phyloP scores from a whole-genome alignment of 2,113 vertebrate species.

The Microcebus murinus region DNA sequence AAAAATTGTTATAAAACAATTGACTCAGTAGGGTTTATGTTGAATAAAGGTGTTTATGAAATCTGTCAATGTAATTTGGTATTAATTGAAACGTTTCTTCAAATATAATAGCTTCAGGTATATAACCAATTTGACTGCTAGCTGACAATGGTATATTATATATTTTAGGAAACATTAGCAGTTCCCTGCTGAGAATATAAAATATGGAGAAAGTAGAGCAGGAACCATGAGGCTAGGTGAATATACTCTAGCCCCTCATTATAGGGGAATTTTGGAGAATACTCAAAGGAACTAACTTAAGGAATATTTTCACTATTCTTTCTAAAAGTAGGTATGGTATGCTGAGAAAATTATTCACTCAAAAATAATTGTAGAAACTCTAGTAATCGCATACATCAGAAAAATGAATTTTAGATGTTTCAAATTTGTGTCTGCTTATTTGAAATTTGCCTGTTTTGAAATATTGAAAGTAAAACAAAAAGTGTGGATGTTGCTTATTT shows the following conservation, averaged over 20 bases:
- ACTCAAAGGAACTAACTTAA: neutral
- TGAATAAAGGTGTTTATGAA: slow-evolving; percentile 44
- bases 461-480: neutral
- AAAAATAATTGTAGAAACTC: neutral
- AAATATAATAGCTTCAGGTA: slow-evolving; percentile 12
- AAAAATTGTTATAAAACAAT: neutral
- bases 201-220: slow-evolving; percentile 1
- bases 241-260: neutral
- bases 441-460: neutral
- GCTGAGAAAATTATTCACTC: neutral
- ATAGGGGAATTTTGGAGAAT: neutral
- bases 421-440: neutral
- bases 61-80: neutral
- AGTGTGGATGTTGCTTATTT: neutral
- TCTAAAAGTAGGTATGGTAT: neutral
- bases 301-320: neutral
- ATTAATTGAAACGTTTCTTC: slow-evolving; percentile 1
- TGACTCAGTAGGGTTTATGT: neutral
- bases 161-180: slow-evolving; percentile 28
- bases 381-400: neutral
- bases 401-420: neutral
- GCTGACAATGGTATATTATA: neutral
- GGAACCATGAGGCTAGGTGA: neutral
- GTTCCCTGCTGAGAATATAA: neutral
- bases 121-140: neutral